Evolutionary conservation across 2,888 invertebrate genomes (phyloP), one percentile per base, ranked within the genome.

Genomic region (Lochmaea capreae): DNA sequence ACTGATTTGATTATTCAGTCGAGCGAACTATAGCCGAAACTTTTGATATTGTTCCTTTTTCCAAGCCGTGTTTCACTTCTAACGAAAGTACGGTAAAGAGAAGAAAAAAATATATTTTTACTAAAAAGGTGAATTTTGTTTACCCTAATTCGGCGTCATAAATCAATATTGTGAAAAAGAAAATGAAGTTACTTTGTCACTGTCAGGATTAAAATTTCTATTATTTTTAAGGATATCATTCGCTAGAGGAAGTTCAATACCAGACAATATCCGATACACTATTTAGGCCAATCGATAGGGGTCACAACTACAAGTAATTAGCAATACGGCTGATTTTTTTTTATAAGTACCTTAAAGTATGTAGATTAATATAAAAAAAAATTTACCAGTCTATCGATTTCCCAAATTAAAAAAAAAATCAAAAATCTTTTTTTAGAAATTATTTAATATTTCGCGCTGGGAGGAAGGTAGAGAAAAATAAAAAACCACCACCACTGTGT

Each of bases 51-150:
- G 11, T 62, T 33, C 62, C 10, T 14, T 62, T 62, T 62, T 42
- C n/a, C 6, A 4, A 42, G 39, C 16, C 14, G 16, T n/a, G n/a
- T 62, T 62, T 62, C 58, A 58, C 26, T 58, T 26, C 4, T 9
- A 16, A 16, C 14, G 9, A 62, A 33, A 62, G 39, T 62, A 42
- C 12, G n/a, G 42, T 2, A 43, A 54, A 8, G 49, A 57, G 43
- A 58, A 67, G 14, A 11, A 54, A 52, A 49, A 68, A 46, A 68
- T 68, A 42, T 68, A 49, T 61, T 68, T 46, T 4, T 61, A 61
- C 33, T 49, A 68, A 68, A 68, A 68, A 68, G 46, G 61, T 61
- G 46, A 61, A 68, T 68, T 68, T 61, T 68, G 61, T 68, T 68
- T 68, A 68, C 68, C 52, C 57, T 9, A 61, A 49, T 49, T 49